phyloP scores from a whole-genome alignment of 2,113 vertebrate genomes.

The Taxidea taxus region DNA sequence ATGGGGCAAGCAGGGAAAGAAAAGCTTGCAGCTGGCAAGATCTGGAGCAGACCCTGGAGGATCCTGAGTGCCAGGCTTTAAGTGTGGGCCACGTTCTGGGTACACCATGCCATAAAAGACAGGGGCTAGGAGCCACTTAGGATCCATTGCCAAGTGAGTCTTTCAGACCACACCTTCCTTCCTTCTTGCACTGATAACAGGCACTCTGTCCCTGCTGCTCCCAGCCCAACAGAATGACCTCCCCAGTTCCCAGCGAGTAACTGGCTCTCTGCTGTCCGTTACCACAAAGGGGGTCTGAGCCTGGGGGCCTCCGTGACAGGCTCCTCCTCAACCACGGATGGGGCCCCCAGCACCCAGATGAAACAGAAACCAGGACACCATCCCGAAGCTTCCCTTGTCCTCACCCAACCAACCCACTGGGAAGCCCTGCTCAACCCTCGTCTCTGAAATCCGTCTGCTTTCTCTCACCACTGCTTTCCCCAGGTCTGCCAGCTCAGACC shows the following conservation, averaged over 20 bases:
- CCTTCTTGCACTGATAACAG: neutral
- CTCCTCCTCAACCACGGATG: neutral
- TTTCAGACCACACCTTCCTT: neutral
- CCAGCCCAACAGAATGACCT: neutral
- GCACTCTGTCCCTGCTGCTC: accelerated
- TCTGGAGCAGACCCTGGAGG: neutral
- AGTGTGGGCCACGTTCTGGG: neutral
- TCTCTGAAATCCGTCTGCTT: neutral
- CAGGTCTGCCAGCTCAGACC: neutral
- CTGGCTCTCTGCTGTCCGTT: neutral
- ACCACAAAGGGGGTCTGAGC: neutral
- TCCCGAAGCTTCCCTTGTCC: neutral
- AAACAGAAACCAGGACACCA: neutral
- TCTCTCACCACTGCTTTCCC: neutral
- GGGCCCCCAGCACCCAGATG: neutral
- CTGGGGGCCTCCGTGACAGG: neutral
- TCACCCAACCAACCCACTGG: neutral
- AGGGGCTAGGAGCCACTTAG: neutral
- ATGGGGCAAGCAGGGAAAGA: neutral
- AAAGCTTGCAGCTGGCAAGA: neutral
- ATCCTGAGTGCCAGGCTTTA: neutral
- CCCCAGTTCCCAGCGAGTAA: neutral
- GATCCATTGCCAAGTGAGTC: neutral
- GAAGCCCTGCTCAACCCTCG: neutral
- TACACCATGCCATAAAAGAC: neutral